Evolutionary conservation across 1,140 invertebrate species (phyloP).

Genomic region (Ridgeia piscesae): DNA sequence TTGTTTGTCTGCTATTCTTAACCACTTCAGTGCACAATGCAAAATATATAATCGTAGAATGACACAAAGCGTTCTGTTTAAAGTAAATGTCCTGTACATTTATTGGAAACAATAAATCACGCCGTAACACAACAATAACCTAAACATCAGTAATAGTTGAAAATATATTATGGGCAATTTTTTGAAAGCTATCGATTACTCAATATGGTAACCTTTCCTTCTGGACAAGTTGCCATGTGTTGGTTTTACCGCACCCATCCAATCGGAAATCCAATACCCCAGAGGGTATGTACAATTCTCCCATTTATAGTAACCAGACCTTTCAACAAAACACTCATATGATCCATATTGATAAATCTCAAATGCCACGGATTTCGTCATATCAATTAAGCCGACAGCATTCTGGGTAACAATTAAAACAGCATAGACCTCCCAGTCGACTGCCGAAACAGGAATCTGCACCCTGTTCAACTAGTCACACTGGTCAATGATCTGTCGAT

Average conservation of each 20-base stretch:
- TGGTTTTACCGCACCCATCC: not conserved
- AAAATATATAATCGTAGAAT: not conserved
- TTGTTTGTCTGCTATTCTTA: not conserved
- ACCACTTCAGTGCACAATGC: not conserved
- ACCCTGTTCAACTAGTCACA: not conserved
- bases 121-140: not conserved
- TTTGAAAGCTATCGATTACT: not conserved
- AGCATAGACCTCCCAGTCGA: too few relatives aligned
- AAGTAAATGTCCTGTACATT: constrained; percentile 1
- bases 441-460: not conserved
- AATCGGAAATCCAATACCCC: not conserved
- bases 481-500: not conserved
- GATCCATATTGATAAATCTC: not conserved
- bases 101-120: not conserved
- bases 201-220: not conserved
- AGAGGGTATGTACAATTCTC: not conserved
- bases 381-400: not conserved
- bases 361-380: not conserved
- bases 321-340: not conserved
- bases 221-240: not conserved
- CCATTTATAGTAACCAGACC: not conserved
- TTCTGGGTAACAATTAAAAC: not conserved
- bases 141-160: not conserved
- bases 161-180: not conserved
- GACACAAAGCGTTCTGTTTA: not conserved